Evolutionary conservation across 2,797 vertebrate species (phyloP).

Genomic region (Poliocrania exsul): DNA sequence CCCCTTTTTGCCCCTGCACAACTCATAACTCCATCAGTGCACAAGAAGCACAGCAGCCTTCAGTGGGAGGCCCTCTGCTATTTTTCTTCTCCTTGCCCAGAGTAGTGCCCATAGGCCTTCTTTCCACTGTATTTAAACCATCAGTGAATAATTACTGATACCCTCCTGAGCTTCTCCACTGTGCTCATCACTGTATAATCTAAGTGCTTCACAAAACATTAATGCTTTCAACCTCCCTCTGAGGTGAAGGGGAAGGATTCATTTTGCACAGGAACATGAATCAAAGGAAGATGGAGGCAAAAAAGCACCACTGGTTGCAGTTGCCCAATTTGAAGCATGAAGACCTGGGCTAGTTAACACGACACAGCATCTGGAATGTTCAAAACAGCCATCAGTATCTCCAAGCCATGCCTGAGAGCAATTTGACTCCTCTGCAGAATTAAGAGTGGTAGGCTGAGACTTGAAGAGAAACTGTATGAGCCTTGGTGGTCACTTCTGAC

Average conservation of each 20-base stretch:
- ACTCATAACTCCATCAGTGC: not conserved
- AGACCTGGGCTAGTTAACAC: not conserved
- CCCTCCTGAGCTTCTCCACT: constrained; percentile 10
- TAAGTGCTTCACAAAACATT: constrained; percentile 11
- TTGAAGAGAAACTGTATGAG: not conserved
- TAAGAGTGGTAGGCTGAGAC: not conserved
- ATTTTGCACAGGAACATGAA: not conserved
- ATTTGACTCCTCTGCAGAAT: not conserved
- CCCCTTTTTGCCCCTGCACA: not conserved
- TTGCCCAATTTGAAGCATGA: not conserved
- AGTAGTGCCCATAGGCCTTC: not conserved
- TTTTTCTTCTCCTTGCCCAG: not conserved
- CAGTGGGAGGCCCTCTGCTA: not conserved
- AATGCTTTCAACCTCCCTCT: constrained; percentile 3
- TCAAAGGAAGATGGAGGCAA: not conserved
- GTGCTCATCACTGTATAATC: not conserved
- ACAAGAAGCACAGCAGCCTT: not conserved
- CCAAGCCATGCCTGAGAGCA: not conserved
- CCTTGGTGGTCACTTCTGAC: not conserved
- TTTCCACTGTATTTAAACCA: not conserved
- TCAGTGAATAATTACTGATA: not conserved
- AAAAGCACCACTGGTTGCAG: not conserved
- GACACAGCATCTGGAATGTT: not conserved
- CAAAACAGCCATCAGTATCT: not conserved
- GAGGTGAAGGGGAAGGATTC: not conserved